Conservation (phyloP, 2,113 vertebrate genomes). For the Boulengeromyrus knoepffleri region DNA sequence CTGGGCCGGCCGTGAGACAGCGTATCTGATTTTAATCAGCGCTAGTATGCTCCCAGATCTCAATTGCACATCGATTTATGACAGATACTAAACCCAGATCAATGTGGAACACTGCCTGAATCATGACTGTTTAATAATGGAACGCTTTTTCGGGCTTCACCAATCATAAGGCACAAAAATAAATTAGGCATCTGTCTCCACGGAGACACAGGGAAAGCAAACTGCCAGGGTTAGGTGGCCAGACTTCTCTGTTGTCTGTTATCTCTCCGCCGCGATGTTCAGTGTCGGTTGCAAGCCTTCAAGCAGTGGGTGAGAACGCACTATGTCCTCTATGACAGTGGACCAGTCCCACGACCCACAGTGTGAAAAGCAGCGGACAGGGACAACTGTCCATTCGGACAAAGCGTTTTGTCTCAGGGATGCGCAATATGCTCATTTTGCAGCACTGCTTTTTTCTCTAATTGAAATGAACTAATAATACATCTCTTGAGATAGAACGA, state of each 20-base stretch:
- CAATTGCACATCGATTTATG: not conserved
- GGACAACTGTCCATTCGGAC: not conserved
- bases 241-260: not conserved
- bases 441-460: not conserved
- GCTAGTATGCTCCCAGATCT: not conserved
- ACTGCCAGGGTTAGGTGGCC: not conserved
- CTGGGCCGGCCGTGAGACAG: not conserved
- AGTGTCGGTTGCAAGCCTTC: not conserved
- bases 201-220: not conserved
- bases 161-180: not conserved
- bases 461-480: not conserved
- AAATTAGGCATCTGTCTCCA: not conserved
- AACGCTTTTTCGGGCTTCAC: not conserved
- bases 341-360: not conserved
- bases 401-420: not conserved
- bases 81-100: not conserved
- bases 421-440: not conserved
- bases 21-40: not conserved
- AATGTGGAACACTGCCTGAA: not conserved
- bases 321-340: not conserved
- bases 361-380: not conserved
- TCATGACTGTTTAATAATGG: not conserved
- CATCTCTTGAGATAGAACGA: not conserved
- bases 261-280: not conserved
- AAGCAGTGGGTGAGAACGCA: not conserved